Evolutionary conservation across 2,797 vertebrate species (phyloP).

Genomic region (Apodemus agrarius): DNA sequence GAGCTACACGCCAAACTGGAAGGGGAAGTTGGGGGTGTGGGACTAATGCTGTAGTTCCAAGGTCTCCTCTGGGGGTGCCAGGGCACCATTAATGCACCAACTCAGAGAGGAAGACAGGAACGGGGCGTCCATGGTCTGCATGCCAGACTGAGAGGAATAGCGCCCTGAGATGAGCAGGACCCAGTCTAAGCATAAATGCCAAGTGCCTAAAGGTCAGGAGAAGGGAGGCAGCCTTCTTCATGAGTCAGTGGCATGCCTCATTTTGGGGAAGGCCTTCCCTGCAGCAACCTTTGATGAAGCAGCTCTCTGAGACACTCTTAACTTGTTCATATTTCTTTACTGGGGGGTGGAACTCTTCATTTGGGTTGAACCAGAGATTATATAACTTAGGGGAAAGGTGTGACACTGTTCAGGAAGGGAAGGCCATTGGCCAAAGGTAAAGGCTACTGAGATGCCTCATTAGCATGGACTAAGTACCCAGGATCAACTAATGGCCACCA

Average conservation of each 20-base stretch:
- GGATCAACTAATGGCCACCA: not conserved
- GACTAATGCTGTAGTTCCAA: not conserved
- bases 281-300: not conserved
- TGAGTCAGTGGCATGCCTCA: not conserved
- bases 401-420: not conserved
- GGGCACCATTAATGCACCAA: not conserved
- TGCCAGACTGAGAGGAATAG: not conserved
- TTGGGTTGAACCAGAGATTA: not conserved
- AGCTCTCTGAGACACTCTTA: not conserved
- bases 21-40: not conserved
- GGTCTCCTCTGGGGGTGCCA: not conserved
- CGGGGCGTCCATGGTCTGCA: not conserved
- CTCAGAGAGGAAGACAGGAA: not conserved
- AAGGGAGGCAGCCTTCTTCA: not conserved
- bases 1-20: not conserved
- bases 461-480: not conserved
- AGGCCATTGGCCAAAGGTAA: not conserved
- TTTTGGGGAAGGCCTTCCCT: not conserved
- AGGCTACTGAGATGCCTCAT: not conserved
- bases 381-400: not conserved
- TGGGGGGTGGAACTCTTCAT: not conserved
- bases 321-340: not conserved
- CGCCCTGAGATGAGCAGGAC: not conserved
- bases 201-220: not conserved
- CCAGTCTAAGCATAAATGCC: not conserved